Base-by-base conservation (phyloP, 2,797 vertebrate species). In the Notoglanidium macrostoma region DNA sequence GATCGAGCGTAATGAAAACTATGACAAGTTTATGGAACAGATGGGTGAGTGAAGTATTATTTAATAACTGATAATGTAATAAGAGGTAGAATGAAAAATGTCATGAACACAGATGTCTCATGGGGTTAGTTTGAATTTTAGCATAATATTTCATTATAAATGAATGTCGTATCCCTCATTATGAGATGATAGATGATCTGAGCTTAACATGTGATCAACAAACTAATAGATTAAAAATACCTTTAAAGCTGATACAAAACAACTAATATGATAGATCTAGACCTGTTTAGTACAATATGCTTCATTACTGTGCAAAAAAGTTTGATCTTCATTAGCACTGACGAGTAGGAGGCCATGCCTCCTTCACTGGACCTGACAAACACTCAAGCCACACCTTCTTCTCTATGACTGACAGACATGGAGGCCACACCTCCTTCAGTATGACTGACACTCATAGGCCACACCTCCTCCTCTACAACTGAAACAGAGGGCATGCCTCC, bases 21-120 rank as follows among this genome's bases (percentile, higher is more conserved):
- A 98, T 89, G 98, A 99, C 6, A 97, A 97, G 87, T 98, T 99
- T 93, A 97, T 99, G 98, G 97, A 98, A 86, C 61, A 94, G 26
- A 95, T 99, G 97, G 98, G 98, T 99, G 21, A 85, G 87, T 85
- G 14, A 80, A 44, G 6, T 9, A 80, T 61, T 40, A 29, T 12
- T 83, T 23, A 51, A 68, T 35, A 83, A 54, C 35, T 6, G 40
- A 54, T 32, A 6, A 12, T 49, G 9, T 65, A 29, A n/a, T 19
- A 46, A 63, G 55, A 26, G 23, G 5, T 40, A 40, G 5, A 61
- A 80, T 61, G 17, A 29, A 63, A 29, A 49, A 65, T 49, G 9
- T 82, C 3, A n/a, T 29, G 3, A 80, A 81, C 46, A 81, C 7
- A 15, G 5, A 21, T 78, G 9, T 73, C 21, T 46, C 0, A 5